Percentiles rank a stretch among this genome's conserved stretches.
Conservation (phyloP, 2,797 vertebrate genomes). For the Odontamblyopus lacepedii region DNA sequence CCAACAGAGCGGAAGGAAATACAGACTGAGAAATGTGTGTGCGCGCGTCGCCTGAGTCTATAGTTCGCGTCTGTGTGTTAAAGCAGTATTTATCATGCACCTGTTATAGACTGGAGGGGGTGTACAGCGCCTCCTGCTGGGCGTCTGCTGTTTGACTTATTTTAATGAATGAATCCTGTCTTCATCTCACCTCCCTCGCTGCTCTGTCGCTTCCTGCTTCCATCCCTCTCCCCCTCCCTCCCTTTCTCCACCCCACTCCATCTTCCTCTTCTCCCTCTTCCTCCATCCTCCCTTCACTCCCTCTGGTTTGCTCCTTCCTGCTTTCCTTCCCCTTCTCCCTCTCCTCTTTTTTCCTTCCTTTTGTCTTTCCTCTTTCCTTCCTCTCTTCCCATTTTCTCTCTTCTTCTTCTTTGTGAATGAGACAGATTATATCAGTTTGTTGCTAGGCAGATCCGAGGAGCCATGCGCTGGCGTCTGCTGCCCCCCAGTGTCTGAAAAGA, state of each 20-base stretch:
- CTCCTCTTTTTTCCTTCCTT: too few species aligned
- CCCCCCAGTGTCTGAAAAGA: conserved; percentile 25
- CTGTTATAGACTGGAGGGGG: too few species aligned
- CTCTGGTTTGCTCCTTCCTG: not conserved
- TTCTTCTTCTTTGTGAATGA: conserved; percentile 15
- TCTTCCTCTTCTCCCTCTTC: not conserved
- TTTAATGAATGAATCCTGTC: too few species aligned
- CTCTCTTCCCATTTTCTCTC: not conserved
- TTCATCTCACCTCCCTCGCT: too few species aligned
- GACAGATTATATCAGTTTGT: conserved; percentile 45
- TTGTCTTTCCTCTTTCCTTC: not conserved
- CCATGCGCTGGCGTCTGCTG: conserved; percentile 13
- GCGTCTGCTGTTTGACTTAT: not conserved
- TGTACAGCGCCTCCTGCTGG: too few species aligned
- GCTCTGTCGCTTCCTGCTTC: not conserved
- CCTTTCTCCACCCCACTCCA: too few species aligned
- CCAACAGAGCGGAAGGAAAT: too few species aligned
- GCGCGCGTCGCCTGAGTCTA: too few species aligned
- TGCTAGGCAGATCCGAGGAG: conserved; percentile 59
- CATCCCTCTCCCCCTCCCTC: not conserved
- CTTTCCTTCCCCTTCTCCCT: too few species aligned
- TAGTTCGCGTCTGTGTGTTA: too few species aligned
- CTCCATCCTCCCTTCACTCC: not conserved
- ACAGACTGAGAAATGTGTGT: too few species aligned
- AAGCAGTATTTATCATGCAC: too few species aligned